A percentile compares a stretch with the other conserved stretches of the same genome.
These are phyloP conservation scores for Sitophilus oryzae DNA, from an alignment of 1,140 invertebrate genomes.

Conservation along the genomic window DNA sequence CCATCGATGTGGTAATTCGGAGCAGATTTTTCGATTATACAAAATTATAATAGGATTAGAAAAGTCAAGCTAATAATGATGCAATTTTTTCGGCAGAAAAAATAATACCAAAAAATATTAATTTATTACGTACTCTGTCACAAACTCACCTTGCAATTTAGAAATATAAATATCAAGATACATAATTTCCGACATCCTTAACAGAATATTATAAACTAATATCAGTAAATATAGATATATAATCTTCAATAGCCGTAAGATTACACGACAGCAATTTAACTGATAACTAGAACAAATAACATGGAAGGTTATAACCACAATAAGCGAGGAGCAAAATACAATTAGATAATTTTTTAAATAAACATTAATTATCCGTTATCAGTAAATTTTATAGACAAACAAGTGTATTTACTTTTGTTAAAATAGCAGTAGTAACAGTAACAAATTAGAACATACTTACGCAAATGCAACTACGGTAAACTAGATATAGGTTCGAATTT, in stretches of 20 bases:
- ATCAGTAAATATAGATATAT: no score
- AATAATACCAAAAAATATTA: no score
- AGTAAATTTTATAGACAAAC: slow-evolving; percentile 20
- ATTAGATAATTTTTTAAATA: slow-evolving; percentile 22
- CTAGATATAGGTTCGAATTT: slow-evolving; percentile 6
- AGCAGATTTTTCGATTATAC: no score
- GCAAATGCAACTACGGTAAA: background rate
- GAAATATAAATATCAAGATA: no score
- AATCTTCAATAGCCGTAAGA: slow-evolving; percentile 17
- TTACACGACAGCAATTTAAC: slow-evolving; percentile 15
- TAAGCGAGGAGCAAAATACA: slow-evolving; percentile 20
- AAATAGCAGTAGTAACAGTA: slow-evolving; percentile 13
- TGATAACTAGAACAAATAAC: slow-evolving; percentile 21
- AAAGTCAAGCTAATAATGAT: no score
- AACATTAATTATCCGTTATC: slow-evolving; percentile 21
- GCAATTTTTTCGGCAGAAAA: no score
- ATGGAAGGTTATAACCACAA: slow-evolving; percentile 22
- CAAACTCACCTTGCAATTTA: no score
- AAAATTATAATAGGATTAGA: no score
- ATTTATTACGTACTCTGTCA: no score
- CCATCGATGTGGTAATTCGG: no score
- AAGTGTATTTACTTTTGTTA: slow-evolving; percentile 19
- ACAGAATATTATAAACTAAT: no score
- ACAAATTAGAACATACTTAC: slow-evolving; percentile 4
- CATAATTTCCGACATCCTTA: no score